A percentile compares a stretch with the other conserved stretches of the same genome.
Evolutionary conservation across 2,888 invertebrate species (phyloP).

Genomic region (Scaptomyza caliginosa): DNA sequence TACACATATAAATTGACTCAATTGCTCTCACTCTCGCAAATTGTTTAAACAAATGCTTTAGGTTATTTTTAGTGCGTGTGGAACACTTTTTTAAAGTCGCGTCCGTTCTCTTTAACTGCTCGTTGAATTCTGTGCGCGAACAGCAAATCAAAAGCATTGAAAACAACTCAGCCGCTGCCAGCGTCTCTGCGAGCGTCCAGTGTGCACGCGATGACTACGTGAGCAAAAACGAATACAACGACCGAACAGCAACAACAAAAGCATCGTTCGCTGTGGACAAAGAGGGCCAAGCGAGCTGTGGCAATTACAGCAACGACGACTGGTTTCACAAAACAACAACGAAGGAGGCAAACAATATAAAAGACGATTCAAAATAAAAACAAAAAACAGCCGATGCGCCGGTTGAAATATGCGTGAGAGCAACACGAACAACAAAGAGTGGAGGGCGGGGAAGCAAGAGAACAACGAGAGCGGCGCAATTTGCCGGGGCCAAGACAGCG

Average conservation of each 20-base stretch:
- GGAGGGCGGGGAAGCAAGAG: conserved; percentile 1
- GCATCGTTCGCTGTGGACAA: conserved; percentile 30
- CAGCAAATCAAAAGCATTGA: conserved; percentile 29
- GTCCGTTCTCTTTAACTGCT: conserved; percentile 71
- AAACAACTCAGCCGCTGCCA: conserved; percentile 43
- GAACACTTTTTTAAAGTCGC: conserved; percentile 41
- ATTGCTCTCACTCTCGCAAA: conserved; percentile 24
- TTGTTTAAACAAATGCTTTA: conserved; percentile 68
- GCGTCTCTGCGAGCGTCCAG: conserved; percentile 22
- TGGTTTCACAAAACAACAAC: conserved; percentile 55
- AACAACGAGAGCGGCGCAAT: conserved; percentile 30
- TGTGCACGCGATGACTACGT: conserved; percentile 76
- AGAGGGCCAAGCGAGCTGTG: conserved; percentile 35
- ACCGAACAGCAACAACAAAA: conserved; percentile 17
- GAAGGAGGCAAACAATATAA: conserved; percentile 16
- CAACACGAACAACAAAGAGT: conserved; percentile 10
- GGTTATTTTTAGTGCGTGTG: conserved; percentile 22
- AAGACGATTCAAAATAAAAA: conserved; percentile 67
- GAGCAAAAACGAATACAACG: conserved; percentile 67
- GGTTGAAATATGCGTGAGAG: conserved; percentile 45
- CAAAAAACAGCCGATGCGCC: conserved; percentile 78
- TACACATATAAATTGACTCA: conserved; percentile 22
- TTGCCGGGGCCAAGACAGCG: conserved; percentile 44
- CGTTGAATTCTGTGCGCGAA: conserved; percentile 58
- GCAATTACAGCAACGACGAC: conserved; percentile 34